Evolutionary conservation across 2,888 invertebrate species (phyloP).

Genomic region (Augiades crinisus): DNA sequence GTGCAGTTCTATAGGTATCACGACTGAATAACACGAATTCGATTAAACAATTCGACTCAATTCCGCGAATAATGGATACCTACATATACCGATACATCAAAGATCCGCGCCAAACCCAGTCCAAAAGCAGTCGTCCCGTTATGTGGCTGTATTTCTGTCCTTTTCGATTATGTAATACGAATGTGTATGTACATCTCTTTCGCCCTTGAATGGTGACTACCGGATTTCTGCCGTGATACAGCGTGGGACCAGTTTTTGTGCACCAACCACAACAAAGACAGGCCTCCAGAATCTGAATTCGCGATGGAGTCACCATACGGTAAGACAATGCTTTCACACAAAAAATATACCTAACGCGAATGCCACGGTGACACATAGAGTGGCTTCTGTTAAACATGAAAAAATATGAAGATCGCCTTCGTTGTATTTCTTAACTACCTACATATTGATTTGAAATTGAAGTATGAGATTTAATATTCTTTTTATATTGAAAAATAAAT

Average conservation of each 20-base stretch:
- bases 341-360: conserved; percentile 22
- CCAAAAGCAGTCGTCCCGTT: conserved; percentile 61
- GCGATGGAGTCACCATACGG: conserved; percentile 35
- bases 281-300: conserved; percentile 38
- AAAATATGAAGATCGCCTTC: background rate
- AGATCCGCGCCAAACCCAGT: conserved; percentile 41
- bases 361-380: conserved; percentile 10
- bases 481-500: too few relatives aligned
- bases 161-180: conserved; percentile 36
- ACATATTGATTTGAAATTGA: too few relatives aligned
- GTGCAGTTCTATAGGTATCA: conserved; percentile 30
- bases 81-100: conserved; percentile 45
- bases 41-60: conserved; percentile 38
- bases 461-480: too few relatives aligned
- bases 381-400: background rate
- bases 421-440: background rate
- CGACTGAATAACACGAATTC: conserved; percentile 41
- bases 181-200: conserved; percentile 47
- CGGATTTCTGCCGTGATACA: conserved; percentile 54
- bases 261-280: conserved; percentile 42
- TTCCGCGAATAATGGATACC: conserved; percentile 49
- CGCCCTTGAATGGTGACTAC: conserved; percentile 68
- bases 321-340: conserved; percentile 23
- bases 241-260: conserved; percentile 71
- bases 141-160: conserved; percentile 51